A percentile compares a stretch with the other conserved stretches of the same genome.
phyloP scores from a whole-genome alignment of 2,888 invertebrate genomes.

The Diarsia dahlii region DNA sequence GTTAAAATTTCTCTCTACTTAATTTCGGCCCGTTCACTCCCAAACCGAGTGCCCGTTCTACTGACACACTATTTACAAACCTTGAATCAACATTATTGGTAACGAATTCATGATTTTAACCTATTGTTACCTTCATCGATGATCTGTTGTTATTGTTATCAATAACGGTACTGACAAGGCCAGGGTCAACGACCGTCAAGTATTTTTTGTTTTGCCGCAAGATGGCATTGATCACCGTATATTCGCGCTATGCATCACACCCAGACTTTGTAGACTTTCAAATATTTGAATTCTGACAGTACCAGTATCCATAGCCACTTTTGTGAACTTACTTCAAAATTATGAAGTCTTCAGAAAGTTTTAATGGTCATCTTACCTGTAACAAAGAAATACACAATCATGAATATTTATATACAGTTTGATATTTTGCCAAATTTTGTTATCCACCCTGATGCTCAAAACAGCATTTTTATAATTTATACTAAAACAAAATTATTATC shows the following conservation, averaged over 20 bases:
- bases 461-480: not conserved
- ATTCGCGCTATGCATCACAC: slow-evolving; percentile 64
- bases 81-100: slow-evolving; percentile 24
- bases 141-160: slow-evolving; percentile 53
- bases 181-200: slow-evolving; percentile 71
- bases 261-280: not conserved
- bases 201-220: slow-evolving; percentile 47
- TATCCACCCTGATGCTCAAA: no score
- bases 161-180: slow-evolving; percentile 72
- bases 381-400: slow-evolving; percentile 30
- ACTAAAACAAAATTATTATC: slow-evolving; percentile 50
- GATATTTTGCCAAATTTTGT: not conserved
- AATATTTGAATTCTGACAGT: not conserved
- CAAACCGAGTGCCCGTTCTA: slow-evolving; percentile 51
- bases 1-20: slow-evolving; percentile 67
- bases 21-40: slow-evolving; percentile 61
- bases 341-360: not conserved
- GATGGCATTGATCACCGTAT: slow-evolving; percentile 70
- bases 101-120: slow-evolving; percentile 9
- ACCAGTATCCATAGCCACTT: not conserved
- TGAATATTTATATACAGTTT: slow-evolving; percentile 1
- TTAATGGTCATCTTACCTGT: slow-evolving; percentile 42
- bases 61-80: slow-evolving; percentile 60
- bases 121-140: not conserved
- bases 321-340: not conserved